Evolutionary conservation across 2,888 invertebrate species (phyloP), one percentile per base, ranked within the genome.

Genomic region (Cantharis rufa): DNA sequence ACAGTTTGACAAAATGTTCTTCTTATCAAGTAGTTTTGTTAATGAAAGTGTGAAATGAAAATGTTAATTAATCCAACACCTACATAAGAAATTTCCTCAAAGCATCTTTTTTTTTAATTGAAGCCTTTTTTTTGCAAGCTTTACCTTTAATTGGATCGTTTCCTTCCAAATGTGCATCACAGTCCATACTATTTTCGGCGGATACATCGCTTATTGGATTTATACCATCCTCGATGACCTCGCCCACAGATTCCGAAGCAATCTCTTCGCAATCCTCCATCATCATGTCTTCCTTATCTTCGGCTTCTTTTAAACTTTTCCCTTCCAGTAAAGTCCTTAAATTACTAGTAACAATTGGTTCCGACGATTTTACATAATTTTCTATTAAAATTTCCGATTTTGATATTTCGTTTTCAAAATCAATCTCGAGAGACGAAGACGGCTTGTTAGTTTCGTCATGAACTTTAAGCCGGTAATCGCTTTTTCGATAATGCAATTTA

Each of bases 381-480:
- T 70, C 76, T 16, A 78, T 74, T 61, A 10, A 15, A 11, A 18
- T 32, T 32, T 13, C 13, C 28, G 15, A 69, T 13, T 71, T 62
- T 3, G 64, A 16, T 28, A 63, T 15, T 7, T 72, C 72, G n/a
- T 66, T 64, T 21, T 70, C 75, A 18, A 72, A 70, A 10, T 62
- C 15, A 5, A 62, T 62, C 13, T 78, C 75, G 15, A 32, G 68
- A n/a, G 84, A 84, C 72, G 83, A 86, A 15, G 86, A 83, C 28
- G 85, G 84, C 7, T 48, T 48, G 48, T 48, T 48, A n/a, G n/a
- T 48, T 48, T 48, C 48, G 9, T 48, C 48, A 7, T 48, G n/a
- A 21, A 86, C 86, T 79, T 86, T 87, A 77, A 84, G 85, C 80
- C 86, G 86, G 76, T 86, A 85, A 21, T 85, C 85, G 21, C 82